Evolutionary conservation across 2,888 invertebrate genomes (phyloP), one percentile per base, ranked within the genome.

Genomic region (Phragmatobia fuliginosa): DNA sequence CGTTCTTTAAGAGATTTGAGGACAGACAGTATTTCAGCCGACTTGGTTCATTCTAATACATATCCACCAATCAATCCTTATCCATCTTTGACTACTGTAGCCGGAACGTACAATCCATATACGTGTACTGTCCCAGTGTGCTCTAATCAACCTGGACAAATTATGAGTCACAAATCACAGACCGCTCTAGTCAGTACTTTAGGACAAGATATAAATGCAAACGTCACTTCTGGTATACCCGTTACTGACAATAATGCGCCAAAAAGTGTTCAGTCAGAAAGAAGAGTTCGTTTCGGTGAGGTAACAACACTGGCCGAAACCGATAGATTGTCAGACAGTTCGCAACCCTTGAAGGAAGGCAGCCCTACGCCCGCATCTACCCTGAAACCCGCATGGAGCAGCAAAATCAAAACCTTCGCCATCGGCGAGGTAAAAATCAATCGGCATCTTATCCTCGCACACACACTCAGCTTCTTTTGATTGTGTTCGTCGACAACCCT

Each of bases 351-450:
- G 88, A 86, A 87, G 86, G 92, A 92, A 82, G 92, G 87, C 83
- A 91, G 91, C 85, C 80, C 88, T 85, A 88, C 92, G 88, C 89
- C 91, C 87, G 87, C 88, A 80, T 84, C 91, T 83, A 85, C 86
- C 88, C 85, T 88, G 92, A 92, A 90, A 92, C 93, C 94, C 91
- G 92, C 91, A 91, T 92, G 93, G 94, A 94, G 92, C 94, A 94
- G 94, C 94, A 91, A 93, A 93, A 88, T 92, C 91, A 94, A 94
- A 95, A 89, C 94, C 93, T 94, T 94, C 88, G 94, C 95, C 92
- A 91, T 92, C 94, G 95, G 95, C 95, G 95, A 95, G 95, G 95
- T 95, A 95, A 94, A 87, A 91, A 92, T 90, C 85, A 91, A 88
- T 90, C 91, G 93, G 92, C 92, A 92, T 90, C 88, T 88, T 87